These are phyloP conservation scores for Tragulus kanchil DNA, from an alignment of 2,113 vertebrate genomes.

Conservation along the genomic window DNA sequence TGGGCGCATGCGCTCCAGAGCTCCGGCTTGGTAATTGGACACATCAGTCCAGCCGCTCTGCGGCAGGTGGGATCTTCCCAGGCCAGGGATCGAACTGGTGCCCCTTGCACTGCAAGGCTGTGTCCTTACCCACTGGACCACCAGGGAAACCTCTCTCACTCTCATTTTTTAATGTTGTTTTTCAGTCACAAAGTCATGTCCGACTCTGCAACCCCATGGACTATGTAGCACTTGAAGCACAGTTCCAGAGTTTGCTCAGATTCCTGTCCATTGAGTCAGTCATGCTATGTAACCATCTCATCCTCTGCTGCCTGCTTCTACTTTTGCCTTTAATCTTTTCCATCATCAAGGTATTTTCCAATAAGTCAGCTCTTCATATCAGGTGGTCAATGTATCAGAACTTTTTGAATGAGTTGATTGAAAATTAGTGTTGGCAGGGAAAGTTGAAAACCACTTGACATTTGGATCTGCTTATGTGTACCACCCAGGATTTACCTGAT, in stretches of 20 bases:
- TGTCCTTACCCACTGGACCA: too few species aligned
- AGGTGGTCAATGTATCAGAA: not conserved
- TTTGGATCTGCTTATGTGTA: not conserved
- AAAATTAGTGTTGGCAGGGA: not conserved
- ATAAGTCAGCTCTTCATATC: not conserved
- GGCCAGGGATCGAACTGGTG: too few species aligned
- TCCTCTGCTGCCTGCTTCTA: not conserved
- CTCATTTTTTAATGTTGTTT: not conserved
- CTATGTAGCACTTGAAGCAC: not conserved
- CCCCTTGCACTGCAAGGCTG: too few species aligned
- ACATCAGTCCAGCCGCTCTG: too few species aligned
- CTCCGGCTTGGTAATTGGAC: too few species aligned
- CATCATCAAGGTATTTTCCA: not conserved
- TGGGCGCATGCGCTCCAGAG: too few species aligned
- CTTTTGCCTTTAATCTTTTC: not conserved
- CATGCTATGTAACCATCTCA: not conserved
- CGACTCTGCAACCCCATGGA: not conserved
- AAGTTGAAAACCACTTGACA: not conserved
- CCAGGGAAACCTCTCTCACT: not conserved
- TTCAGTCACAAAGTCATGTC: rapidly evolving
- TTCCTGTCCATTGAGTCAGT: rapidly evolving
- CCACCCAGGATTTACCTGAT: not conserved
- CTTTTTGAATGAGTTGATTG: not conserved
- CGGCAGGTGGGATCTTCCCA: too few species aligned
- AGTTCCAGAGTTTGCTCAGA: not conserved